These are phyloP conservation scores for Chrysocyon brachyurus DNA, from an alignment of 2,797 vertebrate genomes.

Conservation along the genomic window DNA sequence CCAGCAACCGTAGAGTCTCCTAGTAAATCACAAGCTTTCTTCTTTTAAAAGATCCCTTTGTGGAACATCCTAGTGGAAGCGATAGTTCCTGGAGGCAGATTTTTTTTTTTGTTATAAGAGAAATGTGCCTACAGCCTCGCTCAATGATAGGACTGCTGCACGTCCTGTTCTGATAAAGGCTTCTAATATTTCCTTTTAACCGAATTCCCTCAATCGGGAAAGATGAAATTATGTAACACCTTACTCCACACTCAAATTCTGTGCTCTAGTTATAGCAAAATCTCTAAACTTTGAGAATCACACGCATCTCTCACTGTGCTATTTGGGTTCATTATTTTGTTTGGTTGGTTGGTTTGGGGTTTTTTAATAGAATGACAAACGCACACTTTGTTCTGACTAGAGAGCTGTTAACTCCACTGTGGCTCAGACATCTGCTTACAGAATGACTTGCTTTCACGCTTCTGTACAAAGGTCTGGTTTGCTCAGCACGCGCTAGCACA, in stretches of 20 bases:
- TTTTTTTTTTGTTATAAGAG: neutral
- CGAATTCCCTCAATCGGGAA: neutral
- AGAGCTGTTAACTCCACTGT: too few species aligned
- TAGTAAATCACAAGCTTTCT: neutral
- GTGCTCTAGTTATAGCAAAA: slow-evolving; percentile 22
- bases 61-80: neutral
- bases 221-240: neutral
- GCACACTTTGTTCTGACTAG: neutral
- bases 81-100: neutral
- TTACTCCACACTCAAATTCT: slow-evolving; percentile 34
- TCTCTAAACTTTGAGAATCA: neutral
- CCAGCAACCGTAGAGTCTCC: neutral
- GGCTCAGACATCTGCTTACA: neutral
- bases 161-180: slow-evolving; percentile 17
- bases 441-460: neutral
- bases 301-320: neutral
- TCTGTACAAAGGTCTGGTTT: neutral
- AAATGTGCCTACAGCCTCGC: neutral
- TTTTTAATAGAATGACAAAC: neutral
- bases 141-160: neutral
- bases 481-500: fast-evolving
- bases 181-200: neutral
- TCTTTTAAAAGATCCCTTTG: neutral
- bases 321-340: neutral
- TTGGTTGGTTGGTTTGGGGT: neutral